A percentile compares a stretch with the other conserved stretches of the same genome.
phyloP scores from a whole-genome alignment of 2,888 invertebrate genomes.

The Steromphala cineraria region DNA sequence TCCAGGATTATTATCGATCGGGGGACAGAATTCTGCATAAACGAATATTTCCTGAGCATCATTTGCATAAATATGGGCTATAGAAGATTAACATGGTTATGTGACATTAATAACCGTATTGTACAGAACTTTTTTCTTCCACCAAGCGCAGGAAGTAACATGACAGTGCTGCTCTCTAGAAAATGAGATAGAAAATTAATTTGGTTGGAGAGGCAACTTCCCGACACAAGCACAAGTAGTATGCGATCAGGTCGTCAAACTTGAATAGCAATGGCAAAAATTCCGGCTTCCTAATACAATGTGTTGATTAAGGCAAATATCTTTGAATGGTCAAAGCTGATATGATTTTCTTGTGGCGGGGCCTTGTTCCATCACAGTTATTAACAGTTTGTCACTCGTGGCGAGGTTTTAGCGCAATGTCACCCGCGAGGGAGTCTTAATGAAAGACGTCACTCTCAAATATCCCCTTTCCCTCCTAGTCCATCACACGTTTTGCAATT shows the following conservation, averaged over 20 bases:
- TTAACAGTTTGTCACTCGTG: slow-evolving; percentile 25
- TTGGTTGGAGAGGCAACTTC: background rate
- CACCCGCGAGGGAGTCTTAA: slow-evolving; percentile 8
- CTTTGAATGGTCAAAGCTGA: slow-evolving; percentile 21
- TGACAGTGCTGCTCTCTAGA: slow-evolving; percentile 14
- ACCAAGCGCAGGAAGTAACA: slow-evolving; percentile 15
- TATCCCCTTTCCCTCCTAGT: background rate
- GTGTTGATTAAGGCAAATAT: slow-evolving; percentile 34
- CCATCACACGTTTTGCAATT: background rate
- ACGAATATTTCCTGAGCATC: slow-evolving; percentile 39
- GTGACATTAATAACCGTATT: slow-evolving; percentile 49
- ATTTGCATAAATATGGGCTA: slow-evolving; percentile 56
- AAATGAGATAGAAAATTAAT: slow-evolving; percentile 36
- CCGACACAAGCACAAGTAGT: background rate
- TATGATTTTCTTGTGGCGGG: slow-evolving; percentile 10
- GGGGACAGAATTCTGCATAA: slow-evolving; percentile 35
- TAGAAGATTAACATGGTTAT: slow-evolving; percentile 48
- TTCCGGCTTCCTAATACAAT: slow-evolving; percentile 23
- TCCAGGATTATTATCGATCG: slow-evolving; percentile 51
- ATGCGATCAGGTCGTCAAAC: background rate
- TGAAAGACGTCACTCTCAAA: slow-evolving; percentile 10
- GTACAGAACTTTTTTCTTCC: slow-evolving; percentile 33
- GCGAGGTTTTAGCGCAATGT: background rate
- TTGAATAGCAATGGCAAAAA: slow-evolving; percentile 14
- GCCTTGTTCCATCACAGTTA: slow-evolving; percentile 30